Evolutionary conservation across 2,888 invertebrate genomes (phyloP), one percentile per base, ranked within the genome.

Genomic region (Ganaspis brasiliensis): DNA sequence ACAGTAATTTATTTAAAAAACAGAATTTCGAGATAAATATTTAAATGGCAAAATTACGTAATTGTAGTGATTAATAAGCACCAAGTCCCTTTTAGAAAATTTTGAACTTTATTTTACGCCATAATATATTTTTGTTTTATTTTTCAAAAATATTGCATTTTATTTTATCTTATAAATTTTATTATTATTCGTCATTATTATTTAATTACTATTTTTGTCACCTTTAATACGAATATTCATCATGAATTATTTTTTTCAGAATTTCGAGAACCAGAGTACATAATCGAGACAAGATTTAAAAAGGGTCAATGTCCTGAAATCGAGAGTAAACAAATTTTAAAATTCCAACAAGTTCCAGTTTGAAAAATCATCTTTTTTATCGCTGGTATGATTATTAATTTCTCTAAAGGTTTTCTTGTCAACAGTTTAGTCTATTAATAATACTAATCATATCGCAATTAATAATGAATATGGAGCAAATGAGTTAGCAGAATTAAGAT

Each of bases 391-490:
- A 16, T 19, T 52, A 19, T 52, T 52, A 14, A 12, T 45, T 45
- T 45, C 14, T 45, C 1, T 1, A 2, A 31, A 6, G 2, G 6
- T 45, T 45, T 45, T 45, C 3, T 52, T 52, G 16, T 52, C 9
- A 19, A 19, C 1, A 0, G 16, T n/a, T 16, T 19, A 52, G 16
- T 52, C 19, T 19, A 52, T 19, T 16, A 45, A 45, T 45, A 16
- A 49, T 6, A n/a, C 2, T 49, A 49, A 49, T 49, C 1, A 49
- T 49, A 49, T 49, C 49, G 49, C n/a, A n/a, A n/a, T 45, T 12
- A 40, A 9, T 10, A 14, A 21, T 37, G n/a, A 72, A 72, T 56
- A 31, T 10, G 21, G 40, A 57, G 37, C 40, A 57, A 35, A 21
- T 35, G 31, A 16, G 9, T 26, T 26, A 19, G 26, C 59, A n/a